Percentiles rank a stretch among this genome's conserved stretches.
Evolutionary conservation across 2,888 invertebrate species (phyloP).

Genomic region (Arrhopalites spinosus): DNA sequence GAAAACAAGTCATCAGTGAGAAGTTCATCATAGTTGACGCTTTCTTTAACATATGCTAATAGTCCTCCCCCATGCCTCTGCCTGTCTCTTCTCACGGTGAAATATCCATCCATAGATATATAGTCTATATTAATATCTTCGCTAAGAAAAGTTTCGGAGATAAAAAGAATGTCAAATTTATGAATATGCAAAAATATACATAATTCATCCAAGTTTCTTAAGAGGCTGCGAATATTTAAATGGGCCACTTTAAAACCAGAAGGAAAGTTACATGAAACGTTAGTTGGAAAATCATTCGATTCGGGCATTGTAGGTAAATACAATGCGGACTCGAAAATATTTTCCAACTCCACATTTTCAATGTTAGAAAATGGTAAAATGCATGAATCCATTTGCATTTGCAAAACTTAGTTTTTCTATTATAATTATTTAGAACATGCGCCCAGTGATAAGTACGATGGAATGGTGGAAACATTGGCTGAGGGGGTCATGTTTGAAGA

Average conservation of each 20-base stretch:
- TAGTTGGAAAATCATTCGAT: too few species aligned
- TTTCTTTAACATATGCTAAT: background rate
- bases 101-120: background rate
- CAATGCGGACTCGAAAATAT: too few species aligned
- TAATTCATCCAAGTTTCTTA: background rate
- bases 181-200: background rate
- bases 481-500: conserved; percentile 26
- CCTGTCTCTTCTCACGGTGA: background rate
- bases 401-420: too few species aligned
- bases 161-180: background rate
- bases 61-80: background rate
- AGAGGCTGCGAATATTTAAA: background rate
- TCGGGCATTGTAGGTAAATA: too few species aligned
- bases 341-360: too few species aligned
- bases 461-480: too few species aligned
- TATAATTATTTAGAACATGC: too few species aligned
- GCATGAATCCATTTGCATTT: too few species aligned
- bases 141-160: background rate
- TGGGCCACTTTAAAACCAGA: background rate
- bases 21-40: background rate
- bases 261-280: too few species aligned
- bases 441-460: too few species aligned
- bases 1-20: background rate
- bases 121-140: background rate
- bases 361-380: too few species aligned